Base-by-base conservation (phyloP, 2,888 invertebrate genomes). In the Ochropleura leucogaster region DNA sequence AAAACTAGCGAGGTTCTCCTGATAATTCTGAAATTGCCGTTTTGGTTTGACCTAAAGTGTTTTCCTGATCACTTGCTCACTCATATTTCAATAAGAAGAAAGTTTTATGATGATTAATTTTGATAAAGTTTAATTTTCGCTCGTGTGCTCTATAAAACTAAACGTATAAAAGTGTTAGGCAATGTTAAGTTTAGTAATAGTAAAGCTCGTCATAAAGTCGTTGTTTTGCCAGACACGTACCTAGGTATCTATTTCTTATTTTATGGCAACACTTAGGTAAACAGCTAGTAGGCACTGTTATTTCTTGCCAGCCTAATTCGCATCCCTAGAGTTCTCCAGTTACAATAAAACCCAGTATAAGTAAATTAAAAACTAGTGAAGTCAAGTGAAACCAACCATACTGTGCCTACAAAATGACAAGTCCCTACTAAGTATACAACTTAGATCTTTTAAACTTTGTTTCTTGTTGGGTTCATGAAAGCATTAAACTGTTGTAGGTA, bases 161-260 rank as follows among this genome's bases (percentile, higher is more conserved):
- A 60, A 62, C n/a, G n/a, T 14, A 30, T 53, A n/a, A 70, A n/a
- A n/a, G 53, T 16, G 8, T 49, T 44, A 10, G 30, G 47, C n/a
- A 14, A 53, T 53, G 30, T 62, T 47, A 53, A n/a, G 16, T 75
- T 69, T 46, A 67, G 18, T 51, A 47, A 69, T 47, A 75, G 46
- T 70, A 6, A 71, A 53, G 40, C 12, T 63, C 18, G 6, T 64
- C 64, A 47, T 42, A 55, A 16, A 49, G n/a, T 57, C 30, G 30
- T 30, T 30, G n/a, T 14, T 74, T 12, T 12, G 16, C 9, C 20
- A n/a, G 16, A 0, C 7, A 64, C 49, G 44, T 18, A 55, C 18
- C 14, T 49, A 16, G n/a, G n/a, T 73, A 2, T 55, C 68, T 68
- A 68, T 77, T 77, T 57, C n/a, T 57, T 68, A n/a, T 67, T 77